Evolutionary conservation across 2,113 vertebrate genomes (phyloP), one percentile per base, ranked within the genome.

Genomic region (Callipepla californica): DNA sequence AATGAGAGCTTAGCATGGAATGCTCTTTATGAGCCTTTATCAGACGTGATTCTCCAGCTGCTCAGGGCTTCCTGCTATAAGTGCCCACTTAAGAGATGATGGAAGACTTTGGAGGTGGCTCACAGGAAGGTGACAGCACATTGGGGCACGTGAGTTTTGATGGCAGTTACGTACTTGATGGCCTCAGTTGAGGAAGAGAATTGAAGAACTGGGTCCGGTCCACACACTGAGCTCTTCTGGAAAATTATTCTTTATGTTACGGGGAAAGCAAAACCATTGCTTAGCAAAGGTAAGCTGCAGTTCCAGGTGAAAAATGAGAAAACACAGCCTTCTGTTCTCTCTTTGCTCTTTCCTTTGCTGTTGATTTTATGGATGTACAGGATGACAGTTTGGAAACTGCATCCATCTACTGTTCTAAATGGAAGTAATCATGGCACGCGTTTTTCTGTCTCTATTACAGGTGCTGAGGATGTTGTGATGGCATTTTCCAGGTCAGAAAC

Each of bases 381-480:
- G 63, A 15, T 26, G 51, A 44, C 6, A 21, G 6, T 44, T 17
- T 15, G 75, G 48, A 25, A 58, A 1, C 42, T 66, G 32, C 48
- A 36, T 47, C 66, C 45, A 12, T 44, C n/a, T 6, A 0, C 44
- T 58, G 40, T 40, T 61, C 36, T 25, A 8, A 23, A 42, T 74
- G 40, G 59, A 82, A 73, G 16, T 47, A 59, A 85, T 42, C 6
- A 7, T n/a, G 50, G 55, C 47, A 58, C 55, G 6, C 1, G 0
- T 65, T 89, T 82, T 86, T 65, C 92, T 79, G 45, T 85, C 17
- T n/a, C 66, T 34, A 26, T 82, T 94, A 23, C 97, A 99, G 99
- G 99, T 97, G 99, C 99, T 26, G 99, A 99, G 97, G 99, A 99
- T 6, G 99, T 99, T 89, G 99, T 99, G 96, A 99, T 99, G 99